These are phyloP conservation scores for Drosophila kikkawai DNA, from an alignment of 1,140 invertebrate species.

Conservation along the genomic window DNA sequence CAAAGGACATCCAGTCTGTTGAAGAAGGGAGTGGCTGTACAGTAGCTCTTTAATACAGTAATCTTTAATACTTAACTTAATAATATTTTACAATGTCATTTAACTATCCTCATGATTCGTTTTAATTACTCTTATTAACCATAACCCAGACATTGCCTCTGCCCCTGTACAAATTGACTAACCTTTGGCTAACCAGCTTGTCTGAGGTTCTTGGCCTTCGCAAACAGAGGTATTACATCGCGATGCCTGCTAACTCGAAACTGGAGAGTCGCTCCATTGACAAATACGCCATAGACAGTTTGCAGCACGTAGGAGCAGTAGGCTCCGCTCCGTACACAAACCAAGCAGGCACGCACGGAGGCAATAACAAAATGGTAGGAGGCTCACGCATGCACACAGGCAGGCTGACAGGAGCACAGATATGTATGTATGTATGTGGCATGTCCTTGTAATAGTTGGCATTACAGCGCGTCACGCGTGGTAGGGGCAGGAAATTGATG, in stretches of 20 bases:
- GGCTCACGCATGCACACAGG: constrained; percentile 4
- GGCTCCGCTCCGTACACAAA: constrained; percentile 30
- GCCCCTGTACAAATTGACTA: background rate
- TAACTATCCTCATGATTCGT: background rate
- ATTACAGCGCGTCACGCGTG: constrained; percentile 50
- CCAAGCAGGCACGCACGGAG: constrained; percentile 45
- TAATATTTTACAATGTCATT: background rate
- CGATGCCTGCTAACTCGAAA: constrained; percentile 5
- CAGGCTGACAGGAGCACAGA: background rate
- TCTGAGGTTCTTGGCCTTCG: background rate
- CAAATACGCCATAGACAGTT: constrained; percentile 68
- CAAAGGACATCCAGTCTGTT: background rate
- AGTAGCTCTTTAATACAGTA: background rate
- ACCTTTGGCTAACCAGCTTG: background rate
- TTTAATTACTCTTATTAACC: background rate
- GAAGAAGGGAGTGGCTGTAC: too few species aligned
- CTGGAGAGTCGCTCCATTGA: constrained; percentile 52
- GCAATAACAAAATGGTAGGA: constrained; percentile 38
- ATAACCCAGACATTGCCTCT: background rate
- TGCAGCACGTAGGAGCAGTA: constrained; percentile 49
- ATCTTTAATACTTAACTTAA: background rate
- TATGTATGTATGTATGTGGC: constrained; percentile 25
- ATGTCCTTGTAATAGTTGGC: constrained; percentile 59
- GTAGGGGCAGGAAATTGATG: constrained; percentile 37
- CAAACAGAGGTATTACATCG: constrained; percentile 11